Conservation (phyloP, 2,888 invertebrate genomes). For the Platerodrilus igneus region DNA sequence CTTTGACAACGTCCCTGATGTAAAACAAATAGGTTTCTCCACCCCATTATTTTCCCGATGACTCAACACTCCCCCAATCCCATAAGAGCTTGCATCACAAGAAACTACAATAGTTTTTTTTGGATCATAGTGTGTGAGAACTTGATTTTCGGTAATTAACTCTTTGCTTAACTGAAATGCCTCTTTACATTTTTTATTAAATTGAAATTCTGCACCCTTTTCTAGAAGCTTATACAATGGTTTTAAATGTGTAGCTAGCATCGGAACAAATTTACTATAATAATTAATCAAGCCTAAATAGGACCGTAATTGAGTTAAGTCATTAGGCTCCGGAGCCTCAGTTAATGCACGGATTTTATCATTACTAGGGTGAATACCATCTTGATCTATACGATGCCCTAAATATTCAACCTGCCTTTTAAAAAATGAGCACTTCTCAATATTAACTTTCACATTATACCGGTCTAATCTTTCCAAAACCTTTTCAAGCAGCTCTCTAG, state of each 20-base stretch:
- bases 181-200: conserved; percentile 16
- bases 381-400: conserved; percentile 22
- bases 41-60: conserved; percentile 31
- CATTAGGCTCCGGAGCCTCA: conserved; percentile 11
- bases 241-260: conserved; percentile 18
- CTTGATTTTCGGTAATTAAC: conserved; percentile 10
- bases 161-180: conserved; percentile 10
- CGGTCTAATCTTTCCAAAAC: conserved; percentile 24
- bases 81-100: conserved; percentile 33
- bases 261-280: conserved; percentile 19
- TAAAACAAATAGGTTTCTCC: conserved; percentile 34
- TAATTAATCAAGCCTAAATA: conserved; percentile 22
- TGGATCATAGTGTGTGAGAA: conserved; percentile 26
- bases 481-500: conserved; percentile 15
- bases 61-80: conserved; percentile 33
- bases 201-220: conserved; percentile 20
- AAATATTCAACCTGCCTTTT: conserved; percentile 28
- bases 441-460: conserved; percentile 29
- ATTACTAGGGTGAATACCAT: conserved; percentile 10
- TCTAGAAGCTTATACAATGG: conserved; percentile 19
- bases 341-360: conserved; percentile 15
- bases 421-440: conserved; percentile 30
- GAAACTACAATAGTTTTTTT: conserved; percentile 27
- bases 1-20: conserved; percentile 32
- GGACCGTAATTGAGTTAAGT: conserved; percentile 15